A percentile compares a stretch with the other conserved stretches of the same genome.
These are phyloP conservation scores for Oxyteleia sp. DNA, from an alignment of 2,888 invertebrate species.

Conservation along the genomic window DNA sequence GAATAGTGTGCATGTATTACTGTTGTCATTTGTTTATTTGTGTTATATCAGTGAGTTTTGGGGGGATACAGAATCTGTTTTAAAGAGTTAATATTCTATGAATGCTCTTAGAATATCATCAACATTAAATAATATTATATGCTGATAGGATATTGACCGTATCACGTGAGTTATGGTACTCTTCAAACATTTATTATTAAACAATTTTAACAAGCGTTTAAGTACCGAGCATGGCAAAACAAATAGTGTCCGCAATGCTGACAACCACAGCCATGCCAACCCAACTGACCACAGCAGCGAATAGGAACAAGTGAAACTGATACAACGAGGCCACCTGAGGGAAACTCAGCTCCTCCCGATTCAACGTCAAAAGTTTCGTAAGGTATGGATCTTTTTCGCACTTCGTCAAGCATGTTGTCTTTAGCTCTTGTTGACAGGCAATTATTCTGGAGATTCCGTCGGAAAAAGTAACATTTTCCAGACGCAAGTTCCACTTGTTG, in stretches of 20 bases:
- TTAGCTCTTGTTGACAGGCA: conserved; percentile 85
- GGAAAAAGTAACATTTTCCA: conserved; percentile 87
- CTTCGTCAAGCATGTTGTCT: conserved; percentile 87
- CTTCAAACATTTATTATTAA: too few relatives aligned
- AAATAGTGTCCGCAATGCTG: conserved; percentile 96
- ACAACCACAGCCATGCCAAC: conserved; percentile 95
- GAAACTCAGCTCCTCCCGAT: conserved; percentile 29
- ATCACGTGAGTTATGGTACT: too few relatives aligned
- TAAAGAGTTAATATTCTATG: too few relatives aligned
- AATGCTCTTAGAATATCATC: too few relatives aligned
- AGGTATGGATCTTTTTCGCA: conserved; percentile 83
- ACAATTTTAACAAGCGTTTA: too few relatives aligned
- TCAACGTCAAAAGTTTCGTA: conserved; percentile 78
- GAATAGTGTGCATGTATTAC: too few relatives aligned
- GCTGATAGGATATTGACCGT: too few relatives aligned
- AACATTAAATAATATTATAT: too few relatives aligned
- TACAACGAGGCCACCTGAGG: conserved; percentile 86
- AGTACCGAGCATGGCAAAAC: conserved; percentile 93
- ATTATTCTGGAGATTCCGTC: conserved; percentile 84
- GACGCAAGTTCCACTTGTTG: conserved; percentile 56
- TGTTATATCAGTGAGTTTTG: too few relatives aligned
- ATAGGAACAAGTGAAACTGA: conserved; percentile 94
- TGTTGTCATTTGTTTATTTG: too few relatives aligned
- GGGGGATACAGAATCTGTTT: too few relatives aligned
- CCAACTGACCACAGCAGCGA: conserved; percentile 93